Percentiles rank a stretch among this genome's conserved stretches.
Evolutionary conservation across 37 sponge, comb jelly and placozoan species (phyloP).

Genomic region (Spongilla lacustris): DNA sequence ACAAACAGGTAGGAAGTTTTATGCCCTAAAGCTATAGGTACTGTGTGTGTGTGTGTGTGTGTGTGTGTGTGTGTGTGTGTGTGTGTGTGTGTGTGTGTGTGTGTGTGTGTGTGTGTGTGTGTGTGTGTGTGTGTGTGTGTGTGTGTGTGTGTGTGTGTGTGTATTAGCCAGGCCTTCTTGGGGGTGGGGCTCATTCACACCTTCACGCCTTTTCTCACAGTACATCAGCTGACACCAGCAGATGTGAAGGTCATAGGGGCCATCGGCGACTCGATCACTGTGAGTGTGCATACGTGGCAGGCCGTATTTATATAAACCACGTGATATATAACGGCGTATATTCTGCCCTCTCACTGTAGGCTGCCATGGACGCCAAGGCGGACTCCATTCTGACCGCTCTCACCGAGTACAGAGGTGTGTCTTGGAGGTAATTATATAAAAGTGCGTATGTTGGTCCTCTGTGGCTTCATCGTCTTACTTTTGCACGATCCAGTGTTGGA

Average conservation of each 20-base stretch:
- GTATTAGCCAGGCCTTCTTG: background rate
- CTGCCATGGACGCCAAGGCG: slow-evolving; percentile 2
- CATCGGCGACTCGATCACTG: slow-evolving; percentile 45
- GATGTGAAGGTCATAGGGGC: slow-evolving; percentile 32
- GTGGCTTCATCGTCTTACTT: background rate
- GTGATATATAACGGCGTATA: background rate
- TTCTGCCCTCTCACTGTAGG: background rate
- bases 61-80: no score
- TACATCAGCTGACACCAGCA: slow-evolving; percentile 12
- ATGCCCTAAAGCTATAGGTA: no score
- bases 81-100: no score
- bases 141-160: no score
- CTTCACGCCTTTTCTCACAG: background rate
- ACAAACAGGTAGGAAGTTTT: background rate
- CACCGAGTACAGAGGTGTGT: slow-evolving; percentile 18
- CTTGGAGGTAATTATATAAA: slow-evolving; percentile 54
- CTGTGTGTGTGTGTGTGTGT: no score
- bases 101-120: no score
- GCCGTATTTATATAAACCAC: no score
- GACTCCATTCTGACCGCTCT: background rate
- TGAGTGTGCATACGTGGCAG: background rate
- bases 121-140: no score
- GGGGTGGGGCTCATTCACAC: background rate
- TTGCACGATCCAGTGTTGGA: slow-evolving; percentile 34
- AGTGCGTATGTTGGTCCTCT: no score